phyloP scores from a whole-genome alignment of 1,140 invertebrate genomes.

The Halotydeus destructor region DNA sequence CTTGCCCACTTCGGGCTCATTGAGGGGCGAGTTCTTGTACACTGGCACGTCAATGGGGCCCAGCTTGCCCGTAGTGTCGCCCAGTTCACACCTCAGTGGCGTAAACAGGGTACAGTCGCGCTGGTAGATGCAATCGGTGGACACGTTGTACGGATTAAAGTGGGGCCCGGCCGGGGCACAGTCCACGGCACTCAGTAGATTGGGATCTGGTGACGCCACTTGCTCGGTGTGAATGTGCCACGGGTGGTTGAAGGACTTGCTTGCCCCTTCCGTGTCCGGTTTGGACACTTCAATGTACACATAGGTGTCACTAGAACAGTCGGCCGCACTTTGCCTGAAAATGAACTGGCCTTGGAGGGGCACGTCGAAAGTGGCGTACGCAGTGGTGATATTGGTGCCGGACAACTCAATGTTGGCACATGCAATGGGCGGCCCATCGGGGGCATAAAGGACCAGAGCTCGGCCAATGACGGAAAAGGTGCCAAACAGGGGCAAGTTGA shows the following conservation, averaged over 20 bases:
- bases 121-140: constrained; percentile 16
- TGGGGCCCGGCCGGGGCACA: constrained; percentile 52
- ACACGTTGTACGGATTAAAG: constrained; percentile 57
- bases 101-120: constrained; percentile 28
- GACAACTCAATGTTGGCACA: constrained; percentile 30
- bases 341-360: constrained; percentile 70
- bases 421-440: constrained; percentile 24
- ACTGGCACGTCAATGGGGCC: constrained; percentile 51
- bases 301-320: constrained; percentile 56
- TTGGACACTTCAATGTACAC: constrained; percentile 23
- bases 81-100: constrained; percentile 68
- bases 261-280: constrained; percentile 25
- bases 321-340: constrained; percentile 51
- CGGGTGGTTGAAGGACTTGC: constrained; percentile 38
- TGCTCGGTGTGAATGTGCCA: constrained; percentile 39
- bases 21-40: constrained; percentile 11
- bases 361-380: constrained; percentile 37
- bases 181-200: constrained; percentile 38
- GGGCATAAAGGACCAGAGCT: constrained; percentile 48
- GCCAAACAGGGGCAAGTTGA: constrained; percentile 52
- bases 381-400: constrained; percentile 19
- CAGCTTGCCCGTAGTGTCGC: constrained; percentile 61
- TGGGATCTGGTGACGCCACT: constrained; percentile 39
- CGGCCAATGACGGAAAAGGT: constrained; percentile 51
- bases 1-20: constrained; percentile 12